phyloP scores from a whole-genome alignment of 2,888 invertebrate species.

The Lasioglossum marginatum region DNA sequence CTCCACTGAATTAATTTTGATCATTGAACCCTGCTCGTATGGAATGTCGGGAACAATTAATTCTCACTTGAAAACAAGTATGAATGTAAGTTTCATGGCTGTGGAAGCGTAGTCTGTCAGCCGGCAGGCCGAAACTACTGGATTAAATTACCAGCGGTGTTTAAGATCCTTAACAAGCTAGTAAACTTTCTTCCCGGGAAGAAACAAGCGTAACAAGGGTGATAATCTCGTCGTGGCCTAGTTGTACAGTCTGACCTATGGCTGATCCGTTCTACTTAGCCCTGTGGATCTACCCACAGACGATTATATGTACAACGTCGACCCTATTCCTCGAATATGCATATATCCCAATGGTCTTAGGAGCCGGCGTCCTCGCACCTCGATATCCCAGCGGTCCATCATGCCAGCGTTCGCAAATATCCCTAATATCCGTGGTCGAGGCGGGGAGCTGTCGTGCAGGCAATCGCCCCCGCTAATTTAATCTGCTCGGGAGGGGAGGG shows the following conservation, averaged over 20 bases:
- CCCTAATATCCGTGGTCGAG: slow-evolving; percentile 1
- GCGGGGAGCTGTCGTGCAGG: slow-evolving; percentile 19
- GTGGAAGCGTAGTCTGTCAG: neutral
- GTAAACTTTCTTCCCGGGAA: neutral
- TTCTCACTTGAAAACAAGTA: neutral
- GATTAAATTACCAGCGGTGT: neutral
- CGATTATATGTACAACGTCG: neutral
- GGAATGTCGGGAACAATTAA: neutral
- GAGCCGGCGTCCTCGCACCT: too few species aligned
- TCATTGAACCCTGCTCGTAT: neutral
- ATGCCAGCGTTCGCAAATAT: neutral
- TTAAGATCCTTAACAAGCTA: neutral
- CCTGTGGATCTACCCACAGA: neutral
- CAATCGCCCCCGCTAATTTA: slow-evolving; percentile 37
- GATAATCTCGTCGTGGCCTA: neutral
- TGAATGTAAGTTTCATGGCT: neutral
- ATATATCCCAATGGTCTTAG: neutral
- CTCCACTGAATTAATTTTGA: neutral
- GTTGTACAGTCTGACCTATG: neutral
- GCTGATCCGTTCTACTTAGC: neutral
- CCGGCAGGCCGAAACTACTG: neutral
- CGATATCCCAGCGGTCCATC: neutral
- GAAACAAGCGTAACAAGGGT: neutral
- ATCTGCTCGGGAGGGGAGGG: neutral
- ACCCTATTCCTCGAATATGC: neutral